Evolutionary conservation across 92 coral and sea anemone species (phyloP), one percentile per base, ranked within the genome.

Genomic region (Zoanthus gigantus): DNA sequence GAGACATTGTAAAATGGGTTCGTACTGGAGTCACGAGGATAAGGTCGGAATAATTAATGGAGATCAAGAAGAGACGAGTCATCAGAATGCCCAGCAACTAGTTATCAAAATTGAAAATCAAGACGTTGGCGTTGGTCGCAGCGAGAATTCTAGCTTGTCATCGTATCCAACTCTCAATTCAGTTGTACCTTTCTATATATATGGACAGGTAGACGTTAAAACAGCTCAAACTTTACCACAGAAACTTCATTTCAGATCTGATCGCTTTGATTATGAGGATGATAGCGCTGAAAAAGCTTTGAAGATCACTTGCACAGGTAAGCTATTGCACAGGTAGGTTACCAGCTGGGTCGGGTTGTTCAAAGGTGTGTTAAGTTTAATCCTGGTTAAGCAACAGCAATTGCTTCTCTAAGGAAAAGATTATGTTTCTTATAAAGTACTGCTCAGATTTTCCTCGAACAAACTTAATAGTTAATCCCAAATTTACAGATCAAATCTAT

Each of bases 21-120:
- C 75, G 71, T 81, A 65, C 15, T 81, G 85, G 85, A 81, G 85
- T 67, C 63, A 66, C 66, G 85, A 65, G 7, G n/a, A 81, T 23
- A 9, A 34, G 23, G 75, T 30, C 29, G 45, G 57, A n/a, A 81
- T 13, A 65, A 15, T 16, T n/a, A 73, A 32, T 9, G 63, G 46
- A 18, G 58, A 28, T 3, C 75, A 44, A 45, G 18, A 67, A 15
- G 11, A n/a, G 65, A 45, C 18, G 12, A 17, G 29, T 13, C 44
- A 48, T 28, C 75, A 67, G 65, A 29, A 46, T 52, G 28, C 18
- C 15, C 74, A 81, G 47, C 30, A 46, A 12, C n/a, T 65, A 48
- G n/a, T 34, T 4, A 31, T 77, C 52, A 53, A 53, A 23, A 28
- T 69, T 31, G 13, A 81, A 50, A 67, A 67, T 46, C 58, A 63